Base-by-base conservation (phyloP, 2,113 vertebrate genomes). In the Lampris incognitus region DNA sequence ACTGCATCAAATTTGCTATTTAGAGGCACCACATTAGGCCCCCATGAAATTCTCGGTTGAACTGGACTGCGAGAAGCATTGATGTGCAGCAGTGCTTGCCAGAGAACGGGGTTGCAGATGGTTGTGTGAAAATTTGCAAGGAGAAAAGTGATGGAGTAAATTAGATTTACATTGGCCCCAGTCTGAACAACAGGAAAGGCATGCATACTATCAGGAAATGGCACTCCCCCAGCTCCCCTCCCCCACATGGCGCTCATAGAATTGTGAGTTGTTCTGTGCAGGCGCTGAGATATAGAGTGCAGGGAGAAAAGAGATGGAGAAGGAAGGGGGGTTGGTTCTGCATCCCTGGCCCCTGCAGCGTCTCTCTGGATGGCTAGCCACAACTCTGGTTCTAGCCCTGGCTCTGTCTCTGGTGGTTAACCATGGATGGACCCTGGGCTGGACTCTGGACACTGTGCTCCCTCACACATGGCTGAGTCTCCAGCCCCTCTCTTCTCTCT, bases 401-500 rank as follows among this genome's bases (percentile, higher is more conserved):
- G 54, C 70, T 44, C 69, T 40, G 42, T 83, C 55, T 85, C 52
- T 72, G 69, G 66, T 77, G 65, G 68, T 76, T 86, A 72, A 83
- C 84, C 75, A 64, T 70, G 82, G 79, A 80, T 68, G 82, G 83
- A 78, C 65, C 50, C 62, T 24, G 62, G 73, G 71, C 75, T 42
- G 66, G 62, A 49, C 62, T 37, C 38, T 58, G 58, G 72, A 54
- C 57, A 52, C 72, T 85, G 54, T n/a, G 46, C 68, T 82, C 55
- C 62, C 74, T 89, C 84, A 89, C 89, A 89, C 88, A 85, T 86
- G 85, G 82, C 77, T 84, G 83, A 74, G 72, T 84, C 74, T 79
- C 5, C 1, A 72, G 44, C 59, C 77, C 61, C 66, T 77, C 51
- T 63, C 69, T 76, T 57, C 36, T 36, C 77, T 75, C 74, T 71